Base-by-base conservation (phyloP, 53 echinoderm and acorn worm genomes). In the Henricia sp. region DNA sequence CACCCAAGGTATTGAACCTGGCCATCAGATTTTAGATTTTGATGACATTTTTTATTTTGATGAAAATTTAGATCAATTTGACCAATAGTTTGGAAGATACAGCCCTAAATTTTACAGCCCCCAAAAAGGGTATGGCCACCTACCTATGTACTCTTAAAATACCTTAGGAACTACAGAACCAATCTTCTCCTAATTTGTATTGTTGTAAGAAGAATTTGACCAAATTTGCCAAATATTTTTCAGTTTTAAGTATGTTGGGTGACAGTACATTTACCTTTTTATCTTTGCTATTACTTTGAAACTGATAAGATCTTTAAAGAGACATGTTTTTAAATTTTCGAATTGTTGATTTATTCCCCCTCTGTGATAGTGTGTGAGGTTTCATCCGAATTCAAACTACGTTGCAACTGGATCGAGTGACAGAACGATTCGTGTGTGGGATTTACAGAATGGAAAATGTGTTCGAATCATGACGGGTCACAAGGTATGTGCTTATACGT, bases 351-450 rank as follows among this genome's bases (percentile, higher is more conserved):
- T 27, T 52, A 32, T 12, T 71, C 10, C 21, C 35, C 17, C 36
- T 59, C 82, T 43, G 3, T 80, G 54, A n/a, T 78, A 96, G 97
- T 90, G 90, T 43, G 85, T 97, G n/a, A 85, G 77, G 65, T 97
- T 97, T 71, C 97, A 97, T 74, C 97, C 97, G 34, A 97, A 97
- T 71, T 94, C 94, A 11, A 97, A 97, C 90, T 97, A 97, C 67
- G 69, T 97, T 42, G 97, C 94, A 1, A 92, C 94, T 14, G 97
- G 97, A 5, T 97, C 97, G 29, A 94, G 97, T 86, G 97, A 97
- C 56, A 90, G 94, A 71, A 94, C 94, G 14, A 93, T 93, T 48
- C 88, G 94, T 55, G 62, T 97, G 0, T 97, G 97, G 97, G 97
- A 97, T 66, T 63, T 94, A 24, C 82, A 70, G 68, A 94, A 75